These are phyloP conservation scores for Mythimna albipuncta DNA, from an alignment of 2,888 invertebrate genomes.

Conservation along the genomic window DNA sequence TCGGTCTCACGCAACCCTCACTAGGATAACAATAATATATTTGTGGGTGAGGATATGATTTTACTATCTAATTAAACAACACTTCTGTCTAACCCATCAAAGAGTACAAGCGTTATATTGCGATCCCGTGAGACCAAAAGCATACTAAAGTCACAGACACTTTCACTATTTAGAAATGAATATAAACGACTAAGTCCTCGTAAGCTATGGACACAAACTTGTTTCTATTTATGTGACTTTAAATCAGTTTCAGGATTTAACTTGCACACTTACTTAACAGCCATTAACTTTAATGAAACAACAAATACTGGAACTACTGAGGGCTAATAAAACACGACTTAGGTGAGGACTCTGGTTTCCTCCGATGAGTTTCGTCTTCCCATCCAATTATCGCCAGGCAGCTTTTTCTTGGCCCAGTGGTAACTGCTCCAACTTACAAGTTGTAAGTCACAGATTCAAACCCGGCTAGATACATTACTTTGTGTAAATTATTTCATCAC, in stretches of 20 bases:
- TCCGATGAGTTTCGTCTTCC: background rate
- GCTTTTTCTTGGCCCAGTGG: too few species aligned
- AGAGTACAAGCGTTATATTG: background rate
- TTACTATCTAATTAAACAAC: background rate
- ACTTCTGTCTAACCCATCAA: background rate
- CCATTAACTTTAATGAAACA: conserved; percentile 55
- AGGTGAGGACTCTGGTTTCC: conserved; percentile 9
- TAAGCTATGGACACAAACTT: conserved; percentile 52
- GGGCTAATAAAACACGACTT: conserved; percentile 42
- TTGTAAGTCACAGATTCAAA: too few species aligned
- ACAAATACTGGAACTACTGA: conserved; percentile 51
- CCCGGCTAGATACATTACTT: too few species aligned
- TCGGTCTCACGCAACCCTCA: too few species aligned
- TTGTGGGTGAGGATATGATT: too few species aligned
- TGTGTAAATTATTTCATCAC: too few species aligned
- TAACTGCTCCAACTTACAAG: too few species aligned
- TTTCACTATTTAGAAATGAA: conserved; percentile 34
- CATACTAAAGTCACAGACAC: background rate
- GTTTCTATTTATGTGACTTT: conserved; percentile 60
- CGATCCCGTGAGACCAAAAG: background rate
- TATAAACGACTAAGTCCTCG: conserved; percentile 33
- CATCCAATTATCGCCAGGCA: background rate
- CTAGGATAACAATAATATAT: too few species aligned
- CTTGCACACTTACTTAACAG: conserved; percentile 51
- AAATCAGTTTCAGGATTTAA: conserved; percentile 57